phyloP scores from a whole-genome alignment of 2,797 vertebrate genomes.

The Naso thynnoides region DNA sequence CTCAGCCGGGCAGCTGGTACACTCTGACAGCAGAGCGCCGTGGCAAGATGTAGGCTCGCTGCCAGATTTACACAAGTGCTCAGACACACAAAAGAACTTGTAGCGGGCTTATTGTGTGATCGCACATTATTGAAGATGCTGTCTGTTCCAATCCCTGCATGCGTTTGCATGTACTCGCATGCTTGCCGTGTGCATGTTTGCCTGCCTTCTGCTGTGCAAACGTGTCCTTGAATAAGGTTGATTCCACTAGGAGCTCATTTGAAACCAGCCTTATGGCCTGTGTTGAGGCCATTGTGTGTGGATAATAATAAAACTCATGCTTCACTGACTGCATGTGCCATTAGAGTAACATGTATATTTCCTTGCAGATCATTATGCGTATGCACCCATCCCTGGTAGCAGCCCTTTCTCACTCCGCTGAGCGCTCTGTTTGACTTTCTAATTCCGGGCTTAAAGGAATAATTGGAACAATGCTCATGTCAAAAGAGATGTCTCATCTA shows the following conservation, averaged over 20 bases:
- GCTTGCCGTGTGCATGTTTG: slow-evolving; percentile 2
- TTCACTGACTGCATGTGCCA: slow-evolving; percentile 44
- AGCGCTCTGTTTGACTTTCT: slow-evolving; percentile 44
- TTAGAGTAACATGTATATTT: slow-evolving; percentile 25
- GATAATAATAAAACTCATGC: slow-evolving; percentile 45
- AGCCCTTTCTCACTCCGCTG: slow-evolving; percentile 26
- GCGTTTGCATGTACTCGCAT: slow-evolving; percentile 9
- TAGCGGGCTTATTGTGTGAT: slow-evolving; percentile 11
- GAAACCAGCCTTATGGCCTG: slow-evolving; percentile 40
- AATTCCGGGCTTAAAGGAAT: slow-evolving; percentile 38
- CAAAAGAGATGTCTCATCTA: slow-evolving; percentile 47
- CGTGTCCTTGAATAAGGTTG: slow-evolving; percentile 33
- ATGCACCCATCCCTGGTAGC: slow-evolving; percentile 19
- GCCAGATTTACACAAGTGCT: slow-evolving; percentile 49
- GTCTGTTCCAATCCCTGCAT: slow-evolving; percentile 14
- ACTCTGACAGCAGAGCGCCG: slow-evolving; percentile 41
- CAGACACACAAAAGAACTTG: slow-evolving; percentile 38
- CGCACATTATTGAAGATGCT: neutral
- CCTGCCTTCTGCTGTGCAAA: neutral
- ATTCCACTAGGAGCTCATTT: slow-evolving; percentile 50
- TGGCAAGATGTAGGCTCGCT: slow-evolving; percentile 26
- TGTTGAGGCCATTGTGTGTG: slow-evolving; percentile 27
- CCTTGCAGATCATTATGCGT: slow-evolving; percentile 45
- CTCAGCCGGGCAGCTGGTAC: slow-evolving; percentile 56
- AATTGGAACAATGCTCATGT: slow-evolving; percentile 48